Percentiles rank a stretch among this genome's conserved stretches.
Evolutionary conservation across 2,888 invertebrate species (phyloP).

Genomic region (Temnothorax ravouxi): DNA sequence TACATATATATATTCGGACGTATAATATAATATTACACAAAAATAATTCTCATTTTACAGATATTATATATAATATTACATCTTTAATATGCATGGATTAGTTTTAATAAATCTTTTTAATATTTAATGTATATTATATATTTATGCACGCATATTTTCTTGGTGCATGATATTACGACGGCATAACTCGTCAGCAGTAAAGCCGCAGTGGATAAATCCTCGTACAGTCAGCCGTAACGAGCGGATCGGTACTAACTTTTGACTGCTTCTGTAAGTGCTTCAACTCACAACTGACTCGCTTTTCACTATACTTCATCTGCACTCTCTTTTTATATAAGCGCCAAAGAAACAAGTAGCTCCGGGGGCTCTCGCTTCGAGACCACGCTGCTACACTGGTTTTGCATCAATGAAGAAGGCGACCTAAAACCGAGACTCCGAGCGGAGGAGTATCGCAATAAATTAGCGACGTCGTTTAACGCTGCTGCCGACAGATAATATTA

Average conservation of each 20-base stretch:
- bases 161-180: neutral
- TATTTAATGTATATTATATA: neutral
- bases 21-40: neutral
- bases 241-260: conserved; percentile 37
- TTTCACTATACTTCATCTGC: conserved; percentile 52
- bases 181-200: conserved; percentile 16
- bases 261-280: neutral
- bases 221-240: conserved; percentile 61
- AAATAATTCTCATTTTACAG: too few species aligned
- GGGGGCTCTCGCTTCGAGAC: conserved; percentile 29
- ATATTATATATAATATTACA: neutral
- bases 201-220: conserved; percentile 65
- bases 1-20: neutral
- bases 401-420: conserved; percentile 31
- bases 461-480: conserved; percentile 31
- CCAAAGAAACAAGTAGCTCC: conserved; percentile 12
- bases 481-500: conserved; percentile 28
- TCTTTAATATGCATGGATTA: neutral
- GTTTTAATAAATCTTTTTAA: neutral
- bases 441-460: conserved; percentile 39
- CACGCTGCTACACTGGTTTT: conserved; percentile 18
- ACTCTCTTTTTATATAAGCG: conserved; percentile 25
- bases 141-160: neutral
- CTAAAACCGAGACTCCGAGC: conserved; percentile 16
- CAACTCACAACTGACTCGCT: conserved; percentile 49